Percentiles rank a stretch among this genome's conserved stretches.
phyloP scores from a whole-genome alignment of 1,140 invertebrate species.

The Papilio xuthus region DNA sequence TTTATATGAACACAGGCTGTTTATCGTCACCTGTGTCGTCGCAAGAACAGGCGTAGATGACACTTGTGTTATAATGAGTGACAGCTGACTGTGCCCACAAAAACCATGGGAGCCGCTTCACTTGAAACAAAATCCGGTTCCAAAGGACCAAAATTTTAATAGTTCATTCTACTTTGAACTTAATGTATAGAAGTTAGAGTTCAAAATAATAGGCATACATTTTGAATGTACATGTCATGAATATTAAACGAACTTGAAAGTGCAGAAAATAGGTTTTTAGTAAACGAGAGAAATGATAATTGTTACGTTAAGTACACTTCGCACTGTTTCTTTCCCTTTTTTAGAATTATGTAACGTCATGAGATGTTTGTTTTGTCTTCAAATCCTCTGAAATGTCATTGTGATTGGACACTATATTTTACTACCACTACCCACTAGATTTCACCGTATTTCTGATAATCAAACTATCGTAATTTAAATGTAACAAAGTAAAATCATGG shows the following conservation, averaged over 20 bases:
- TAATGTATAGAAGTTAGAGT: conserved; percentile 23
- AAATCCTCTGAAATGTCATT: not conserved
- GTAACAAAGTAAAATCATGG: not conserved
- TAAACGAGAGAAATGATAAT: not conserved
- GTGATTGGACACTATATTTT: no score
- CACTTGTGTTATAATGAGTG: conserved; percentile 46
- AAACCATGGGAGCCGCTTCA: conserved; percentile 30
- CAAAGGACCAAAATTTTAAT: conserved; percentile 18
- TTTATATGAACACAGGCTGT: conserved; percentile 21
- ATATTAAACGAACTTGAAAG: conserved; percentile 43
- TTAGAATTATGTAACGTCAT: not conserved
- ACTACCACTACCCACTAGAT: not conserved
- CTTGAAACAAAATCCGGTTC: conserved; percentile 51
- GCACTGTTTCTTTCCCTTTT: not conserved
- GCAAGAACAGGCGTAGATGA: conserved; percentile 18
- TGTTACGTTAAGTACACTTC: conserved; percentile 2
- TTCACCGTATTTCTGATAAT: no score
- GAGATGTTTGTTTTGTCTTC: not conserved
- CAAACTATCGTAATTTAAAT: not conserved
- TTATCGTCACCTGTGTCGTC: conserved; percentile 28
- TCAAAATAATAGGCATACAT: conserved; percentile 2
- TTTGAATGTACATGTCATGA: conserved; percentile 38
- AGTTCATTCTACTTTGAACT: conserved; percentile 28
- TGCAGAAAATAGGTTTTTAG: conserved; percentile 41
- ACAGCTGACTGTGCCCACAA: conserved; percentile 44